Conservation (phyloP, 2,888 invertebrate genomes). For the Platycheirus albimanus region DNA sequence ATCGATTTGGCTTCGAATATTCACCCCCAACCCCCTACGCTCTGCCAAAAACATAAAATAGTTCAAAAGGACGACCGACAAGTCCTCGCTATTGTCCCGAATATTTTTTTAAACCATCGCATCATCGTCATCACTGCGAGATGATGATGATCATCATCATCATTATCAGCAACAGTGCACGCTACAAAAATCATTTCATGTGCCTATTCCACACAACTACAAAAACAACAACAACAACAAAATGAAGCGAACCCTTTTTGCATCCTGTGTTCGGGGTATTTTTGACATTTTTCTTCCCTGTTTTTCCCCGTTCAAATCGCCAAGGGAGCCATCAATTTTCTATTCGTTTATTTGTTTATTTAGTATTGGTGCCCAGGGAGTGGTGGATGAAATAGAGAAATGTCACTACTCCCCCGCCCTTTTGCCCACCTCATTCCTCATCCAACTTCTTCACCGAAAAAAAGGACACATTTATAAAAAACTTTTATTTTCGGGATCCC, state of each 20-base stretch:
- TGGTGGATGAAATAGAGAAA: slow-evolving; percentile 53
- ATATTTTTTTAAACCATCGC: no score
- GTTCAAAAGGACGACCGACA: no score
- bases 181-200: neutral
- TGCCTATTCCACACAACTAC: neutral
- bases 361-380: slow-evolving; percentile 65
- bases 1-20: slow-evolving; percentile 45
- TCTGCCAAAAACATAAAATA: no score
- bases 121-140: no score
- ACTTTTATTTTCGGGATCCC: slow-evolving; percentile 45
- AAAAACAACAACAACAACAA: neutral
- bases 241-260: neutral
- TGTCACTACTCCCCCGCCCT: slow-evolving; percentile 65
- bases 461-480: slow-evolving; percentile 30
- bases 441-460: neutral
- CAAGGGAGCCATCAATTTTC: slow-evolving; percentile 71
- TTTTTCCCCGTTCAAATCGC: slow-evolving; percentile 36
- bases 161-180: slow-evolving; percentile 32
- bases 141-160: slow-evolving; percentile 6
- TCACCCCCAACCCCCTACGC: neutral
- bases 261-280: neutral
- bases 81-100: no score
- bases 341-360: slow-evolving; percentile 70
- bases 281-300: neutral
- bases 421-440: neutral